Percentiles rank a stretch among this genome's conserved stretches.
Evolutionary conservation across 2,888 invertebrate species (phyloP).

Genomic region (Lithophane semibrunnea): DNA sequence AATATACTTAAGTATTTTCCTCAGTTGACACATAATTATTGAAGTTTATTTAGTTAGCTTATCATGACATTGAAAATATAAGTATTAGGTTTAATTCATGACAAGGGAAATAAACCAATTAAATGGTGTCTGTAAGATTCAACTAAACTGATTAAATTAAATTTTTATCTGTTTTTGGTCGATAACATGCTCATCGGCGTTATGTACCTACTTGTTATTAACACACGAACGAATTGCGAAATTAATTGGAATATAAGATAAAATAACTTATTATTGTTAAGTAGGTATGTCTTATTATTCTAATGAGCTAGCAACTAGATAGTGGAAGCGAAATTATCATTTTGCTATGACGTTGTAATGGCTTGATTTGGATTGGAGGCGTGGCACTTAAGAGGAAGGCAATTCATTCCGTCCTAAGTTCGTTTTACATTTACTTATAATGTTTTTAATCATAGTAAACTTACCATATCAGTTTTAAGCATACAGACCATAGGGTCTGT

Average conservation of each 20-base stretch:
- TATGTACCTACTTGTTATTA: background rate
- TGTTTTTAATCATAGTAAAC: background rate
- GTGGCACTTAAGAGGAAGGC: conserved; percentile 5
- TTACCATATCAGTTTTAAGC: background rate
- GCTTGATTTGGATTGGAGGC: conserved; percentile 25
- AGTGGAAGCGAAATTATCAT: conserved; percentile 17
- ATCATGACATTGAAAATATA: conserved; percentile 4
- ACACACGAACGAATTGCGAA: background rate
- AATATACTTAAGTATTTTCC: conserved; percentile 43
- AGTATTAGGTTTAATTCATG: background rate
- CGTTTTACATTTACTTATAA: background rate
- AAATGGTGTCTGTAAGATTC: background rate
- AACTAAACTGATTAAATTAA: background rate
- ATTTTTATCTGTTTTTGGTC: background rate
- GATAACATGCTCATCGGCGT: background rate
- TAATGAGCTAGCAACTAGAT: conserved; percentile 26
- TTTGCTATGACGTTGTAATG: conserved; percentile 3
- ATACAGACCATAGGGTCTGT: background rate
- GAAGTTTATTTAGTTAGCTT: background rate
- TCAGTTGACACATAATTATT: conserved; percentile 35
- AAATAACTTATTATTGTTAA: conserved; percentile 2
- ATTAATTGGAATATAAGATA: background rate
- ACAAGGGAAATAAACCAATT: background rate
- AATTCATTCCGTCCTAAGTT: background rate
- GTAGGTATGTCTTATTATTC: conserved; percentile 10